These are phyloP conservation scores for Orycteropus afer DNA, from an alignment of 2,113 vertebrate genomes.

Conservation along the genomic window DNA sequence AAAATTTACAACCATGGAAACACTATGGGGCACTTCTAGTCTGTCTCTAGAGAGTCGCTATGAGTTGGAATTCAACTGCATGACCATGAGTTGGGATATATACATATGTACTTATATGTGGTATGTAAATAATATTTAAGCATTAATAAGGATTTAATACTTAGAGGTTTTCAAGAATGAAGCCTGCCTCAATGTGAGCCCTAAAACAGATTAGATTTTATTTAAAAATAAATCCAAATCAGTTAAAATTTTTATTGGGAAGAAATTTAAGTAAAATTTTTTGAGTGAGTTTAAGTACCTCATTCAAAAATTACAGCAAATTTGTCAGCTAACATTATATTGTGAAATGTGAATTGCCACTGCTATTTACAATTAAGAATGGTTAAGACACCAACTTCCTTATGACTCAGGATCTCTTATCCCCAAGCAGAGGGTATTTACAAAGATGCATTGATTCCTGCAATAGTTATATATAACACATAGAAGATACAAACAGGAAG, in stretches of 20 bases:
- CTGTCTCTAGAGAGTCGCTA: no score
- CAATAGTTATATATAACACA: background rate
- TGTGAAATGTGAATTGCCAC: background rate
- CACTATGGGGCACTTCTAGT: no score
- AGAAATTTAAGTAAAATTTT: background rate
- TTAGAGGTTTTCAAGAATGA: background rate
- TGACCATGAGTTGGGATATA: no score
- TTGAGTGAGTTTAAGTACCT: background rate
- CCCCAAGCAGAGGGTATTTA: background rate
- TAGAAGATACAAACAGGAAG: background rate
- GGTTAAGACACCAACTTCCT: no score
- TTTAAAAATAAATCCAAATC: background rate
- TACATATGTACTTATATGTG: no score
- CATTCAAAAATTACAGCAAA: background rate
- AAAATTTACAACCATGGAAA: no score
- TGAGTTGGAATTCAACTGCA: no score
- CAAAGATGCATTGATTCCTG: background rate
- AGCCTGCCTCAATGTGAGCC: background rate
- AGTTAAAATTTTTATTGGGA: background rate
- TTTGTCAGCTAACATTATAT: no score
- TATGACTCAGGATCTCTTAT: background rate
- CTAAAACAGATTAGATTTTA: background rate
- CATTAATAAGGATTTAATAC: no score
- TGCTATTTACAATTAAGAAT: fast-evolving
- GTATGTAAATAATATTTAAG: background rate